Evolutionary conservation across 2,888 invertebrate species (phyloP).

Genomic region (Polia nebulosa): DNA sequence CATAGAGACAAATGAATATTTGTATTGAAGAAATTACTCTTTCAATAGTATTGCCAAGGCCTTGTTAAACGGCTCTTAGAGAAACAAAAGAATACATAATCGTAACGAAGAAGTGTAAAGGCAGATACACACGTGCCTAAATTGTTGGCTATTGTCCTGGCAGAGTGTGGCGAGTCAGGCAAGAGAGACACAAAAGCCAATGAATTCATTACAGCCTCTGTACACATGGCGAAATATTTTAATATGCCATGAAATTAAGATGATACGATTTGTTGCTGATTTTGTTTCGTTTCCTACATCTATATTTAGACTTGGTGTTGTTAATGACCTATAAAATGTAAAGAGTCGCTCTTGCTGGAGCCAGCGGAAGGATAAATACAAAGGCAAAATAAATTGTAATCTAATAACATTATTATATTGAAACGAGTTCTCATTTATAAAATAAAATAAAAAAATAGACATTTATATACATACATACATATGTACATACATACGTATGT

Average conservation of each 20-base stretch:
- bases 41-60: conserved; percentile 82
- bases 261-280: conserved; percentile 10
- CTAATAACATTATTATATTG: no score
- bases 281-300: neutral
- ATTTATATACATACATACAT: no score
- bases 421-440: no score
- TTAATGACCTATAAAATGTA: no score
- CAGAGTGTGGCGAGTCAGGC: conserved; percentile 49
- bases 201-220: conserved; percentile 59
- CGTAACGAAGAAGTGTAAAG: conserved; percentile 62
- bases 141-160: conserved; percentile 63
- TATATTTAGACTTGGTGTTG: no score
- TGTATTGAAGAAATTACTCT: conserved; percentile 78
- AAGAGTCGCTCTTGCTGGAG: no score
- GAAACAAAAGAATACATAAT: conserved; percentile 89
- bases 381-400: no score
- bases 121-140: conserved; percentile 48
- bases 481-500: no score
- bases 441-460: no score
- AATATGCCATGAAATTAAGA: conserved; percentile 50
- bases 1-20: conserved; percentile 75
- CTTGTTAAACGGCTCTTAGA: conserved; percentile 76
- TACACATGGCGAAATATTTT: conserved; percentile 45
- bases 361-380: no score
- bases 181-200: conserved; percentile 51